phyloP scores from a whole-genome alignment of 2,797 vertebrate genomes.

The Chelon auratus region DNA sequence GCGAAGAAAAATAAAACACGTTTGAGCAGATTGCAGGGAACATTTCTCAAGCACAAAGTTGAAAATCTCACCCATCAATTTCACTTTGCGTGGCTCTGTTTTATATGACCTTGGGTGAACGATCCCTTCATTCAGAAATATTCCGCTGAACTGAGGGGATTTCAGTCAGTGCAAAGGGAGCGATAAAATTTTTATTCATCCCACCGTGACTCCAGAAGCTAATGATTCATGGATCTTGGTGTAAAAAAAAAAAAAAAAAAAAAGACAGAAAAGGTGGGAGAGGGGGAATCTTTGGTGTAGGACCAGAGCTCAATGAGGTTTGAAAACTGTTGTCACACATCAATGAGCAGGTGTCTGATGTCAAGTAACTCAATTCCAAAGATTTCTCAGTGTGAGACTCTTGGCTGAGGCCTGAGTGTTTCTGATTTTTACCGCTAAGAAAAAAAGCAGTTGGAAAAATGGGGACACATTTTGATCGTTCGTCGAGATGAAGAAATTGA shows the following conservation, averaged over 20 bases:
- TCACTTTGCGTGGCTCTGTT: slow-evolving; percentile 62
- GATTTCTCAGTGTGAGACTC: slow-evolving; percentile 70
- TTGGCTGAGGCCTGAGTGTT: slow-evolving; percentile 48
- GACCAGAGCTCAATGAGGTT: slow-evolving; percentile 80
- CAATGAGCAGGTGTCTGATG: slow-evolving; percentile 77
- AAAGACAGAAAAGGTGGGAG: slow-evolving; percentile 10
- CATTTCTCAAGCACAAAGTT: slow-evolving; percentile 69
- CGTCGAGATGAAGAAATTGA: slow-evolving; percentile 27
- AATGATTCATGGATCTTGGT: slow-evolving; percentile 81
- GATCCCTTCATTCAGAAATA: slow-evolving; percentile 74
- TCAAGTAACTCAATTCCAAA: slow-evolving; percentile 80
- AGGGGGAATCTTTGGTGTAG: slow-evolving; percentile 53
- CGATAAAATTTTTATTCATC: slow-evolving; percentile 80
- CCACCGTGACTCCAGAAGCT: slow-evolving; percentile 74
- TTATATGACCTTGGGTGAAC: slow-evolving; percentile 79
- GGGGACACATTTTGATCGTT: slow-evolving; percentile 22
- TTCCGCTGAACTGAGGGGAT: slow-evolving; percentile 73
- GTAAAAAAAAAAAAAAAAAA: slow-evolving; percentile 35
- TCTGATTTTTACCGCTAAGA: slow-evolving; percentile 43
- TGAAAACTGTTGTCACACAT: slow-evolving; percentile 83
- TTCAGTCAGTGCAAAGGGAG: slow-evolving; percentile 68
- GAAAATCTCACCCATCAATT: slow-evolving; percentile 75
- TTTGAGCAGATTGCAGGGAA: slow-evolving; percentile 76
- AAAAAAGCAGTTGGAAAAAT: slow-evolving; percentile 34
- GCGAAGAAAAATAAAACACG: slow-evolving; percentile 67